These are phyloP conservation scores for Willowsia nigromaculata DNA, from an alignment of 2,888 invertebrate species.

Conservation along the genomic window DNA sequence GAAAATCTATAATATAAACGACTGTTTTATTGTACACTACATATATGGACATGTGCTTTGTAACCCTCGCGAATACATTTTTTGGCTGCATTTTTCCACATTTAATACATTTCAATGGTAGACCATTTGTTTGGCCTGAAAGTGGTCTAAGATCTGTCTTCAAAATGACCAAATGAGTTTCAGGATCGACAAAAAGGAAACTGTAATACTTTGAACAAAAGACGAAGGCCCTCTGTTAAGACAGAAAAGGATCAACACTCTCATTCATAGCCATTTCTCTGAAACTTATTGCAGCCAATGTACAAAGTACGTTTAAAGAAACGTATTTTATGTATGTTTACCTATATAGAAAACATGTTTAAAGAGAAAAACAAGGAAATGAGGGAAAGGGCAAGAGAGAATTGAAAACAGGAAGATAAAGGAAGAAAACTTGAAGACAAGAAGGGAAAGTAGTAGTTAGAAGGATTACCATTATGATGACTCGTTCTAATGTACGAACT, in stretches of 20 bases:
- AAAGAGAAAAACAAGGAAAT: conserved; percentile 11
- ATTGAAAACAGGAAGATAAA: conserved; percentile 7
- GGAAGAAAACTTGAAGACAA: neutral
- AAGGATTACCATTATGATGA: conserved; percentile 45
- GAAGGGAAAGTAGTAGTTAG: neutral
- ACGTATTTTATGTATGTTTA: neutral
- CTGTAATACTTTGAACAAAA: neutral
- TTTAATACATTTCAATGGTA: neutral
- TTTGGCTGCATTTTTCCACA: neutral
- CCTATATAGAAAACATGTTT: neutral
- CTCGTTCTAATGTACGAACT: neutral
- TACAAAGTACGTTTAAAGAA: neutral
- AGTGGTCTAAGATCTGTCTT: neutral
- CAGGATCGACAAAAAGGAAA: neutral
- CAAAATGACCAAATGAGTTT: conserved; percentile 28
- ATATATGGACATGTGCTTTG: neutral
- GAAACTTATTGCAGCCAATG: no score
- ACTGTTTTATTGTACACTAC: neutral
- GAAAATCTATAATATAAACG: neutral
- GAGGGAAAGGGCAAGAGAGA: neutral
- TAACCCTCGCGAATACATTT: neutral
- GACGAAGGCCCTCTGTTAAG: neutral
- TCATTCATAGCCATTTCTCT: neutral
- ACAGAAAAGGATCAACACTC: conserved; percentile 11
- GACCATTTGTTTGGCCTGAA: neutral